Evolutionary conservation across 2,113 vertebrate species (phyloP).

Genomic region (Thamnophis sirtalis): DNA sequence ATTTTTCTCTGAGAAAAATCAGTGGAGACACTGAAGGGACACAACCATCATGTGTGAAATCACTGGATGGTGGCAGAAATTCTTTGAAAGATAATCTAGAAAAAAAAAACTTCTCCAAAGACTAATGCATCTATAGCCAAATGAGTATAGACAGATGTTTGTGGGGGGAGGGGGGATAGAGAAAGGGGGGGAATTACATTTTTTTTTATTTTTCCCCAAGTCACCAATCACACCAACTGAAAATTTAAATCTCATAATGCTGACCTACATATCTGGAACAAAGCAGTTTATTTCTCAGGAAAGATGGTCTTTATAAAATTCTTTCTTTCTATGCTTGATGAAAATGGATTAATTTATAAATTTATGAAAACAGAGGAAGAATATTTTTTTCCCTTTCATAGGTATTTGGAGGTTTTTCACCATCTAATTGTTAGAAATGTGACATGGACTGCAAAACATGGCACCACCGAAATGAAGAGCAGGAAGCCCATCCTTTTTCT

Average conservation of each 20-base stretch:
- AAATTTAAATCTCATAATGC: neutral
- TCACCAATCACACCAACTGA: neutral
- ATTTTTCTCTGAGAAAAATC: constrained; percentile 11
- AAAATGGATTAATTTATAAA: neutral
- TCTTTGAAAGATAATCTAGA: neutral
- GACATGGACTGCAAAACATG: constrained; percentile 37
- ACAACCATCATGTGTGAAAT: neutral
- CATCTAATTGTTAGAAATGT: neutral
- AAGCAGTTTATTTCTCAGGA: neutral
- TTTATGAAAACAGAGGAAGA: neutral
- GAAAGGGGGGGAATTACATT: too few relatives aligned
- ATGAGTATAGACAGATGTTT: neutral
- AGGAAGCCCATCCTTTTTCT: constrained; percentile 20
- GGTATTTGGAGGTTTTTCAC: neutral
- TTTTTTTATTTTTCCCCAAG: neutral
- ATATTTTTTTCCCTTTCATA: neutral
- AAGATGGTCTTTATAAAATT: neutral
- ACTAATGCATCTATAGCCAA: neutral
- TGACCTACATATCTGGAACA: constrained; percentile 5
- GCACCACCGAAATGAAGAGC: constrained; percentile 11
- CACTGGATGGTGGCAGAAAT: neutral
- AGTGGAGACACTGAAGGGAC: neutral
- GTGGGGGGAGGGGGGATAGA: neutral
- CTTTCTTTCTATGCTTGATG: neutral
- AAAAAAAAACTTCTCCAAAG: neutral